Evolutionary conservation across 2,113 vertebrate species (phyloP).

Genomic region (Narcine bancroftii): DNA sequence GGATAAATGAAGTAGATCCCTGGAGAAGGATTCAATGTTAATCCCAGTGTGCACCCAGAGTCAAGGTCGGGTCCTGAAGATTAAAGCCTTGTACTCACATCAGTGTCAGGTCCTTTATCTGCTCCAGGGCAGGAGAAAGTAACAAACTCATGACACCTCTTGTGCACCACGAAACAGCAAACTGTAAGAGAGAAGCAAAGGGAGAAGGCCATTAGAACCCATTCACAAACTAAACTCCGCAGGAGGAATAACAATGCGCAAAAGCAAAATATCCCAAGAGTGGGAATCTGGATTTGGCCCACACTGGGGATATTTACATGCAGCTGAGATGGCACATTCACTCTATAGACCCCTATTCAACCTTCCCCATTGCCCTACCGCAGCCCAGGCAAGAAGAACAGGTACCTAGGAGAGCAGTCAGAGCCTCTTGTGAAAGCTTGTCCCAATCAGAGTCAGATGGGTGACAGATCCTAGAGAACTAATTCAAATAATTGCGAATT

Average conservation of each 20-base stretch:
- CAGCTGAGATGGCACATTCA: no score
- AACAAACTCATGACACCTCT: conserved; percentile 97
- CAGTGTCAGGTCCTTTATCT: conserved; percentile 92
- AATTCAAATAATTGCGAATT: no score
- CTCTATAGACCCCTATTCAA: no score
- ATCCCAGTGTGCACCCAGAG: neutral
- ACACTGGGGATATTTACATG: no score
- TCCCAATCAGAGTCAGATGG: neutral
- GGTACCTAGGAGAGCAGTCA: neutral
- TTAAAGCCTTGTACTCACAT: conserved; percentile 72
- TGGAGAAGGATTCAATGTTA: no score
- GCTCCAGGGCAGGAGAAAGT: conserved; percentile 92
- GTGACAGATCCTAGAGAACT: no score
- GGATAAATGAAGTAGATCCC: neutral
- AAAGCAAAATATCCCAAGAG: neutral
- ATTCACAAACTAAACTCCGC: neutral
- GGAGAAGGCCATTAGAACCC: neutral
- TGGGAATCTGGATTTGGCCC: neutral
- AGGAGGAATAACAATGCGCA: neutral
- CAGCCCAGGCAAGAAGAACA: no score
- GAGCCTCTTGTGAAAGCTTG: neutral
- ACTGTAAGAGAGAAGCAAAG: conserved; percentile 56
- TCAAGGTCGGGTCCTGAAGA: neutral
- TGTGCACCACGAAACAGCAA: conserved; percentile 98
- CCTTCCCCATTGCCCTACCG: neutral